Base-by-base conservation (phyloP, 2,888 invertebrate species). In the Eilema griseolum region DNA sequence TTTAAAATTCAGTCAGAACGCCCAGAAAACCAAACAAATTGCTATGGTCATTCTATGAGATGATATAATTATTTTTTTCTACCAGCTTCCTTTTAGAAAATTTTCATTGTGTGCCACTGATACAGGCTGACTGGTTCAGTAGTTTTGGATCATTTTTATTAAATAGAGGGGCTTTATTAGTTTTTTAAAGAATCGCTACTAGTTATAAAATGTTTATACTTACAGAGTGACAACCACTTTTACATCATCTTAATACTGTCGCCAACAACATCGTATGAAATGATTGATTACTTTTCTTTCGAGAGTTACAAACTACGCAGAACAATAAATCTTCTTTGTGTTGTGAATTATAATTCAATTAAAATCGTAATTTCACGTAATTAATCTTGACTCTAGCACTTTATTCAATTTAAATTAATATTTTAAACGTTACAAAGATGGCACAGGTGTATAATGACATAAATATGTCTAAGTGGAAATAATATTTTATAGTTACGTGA, bases 231-330 rank as follows among this genome's bases (percentile, higher is more conserved):
- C n/a, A 52, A 52, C 1, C 7, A 52, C n/a, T 52, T 52, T 52
- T 52, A n/a, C 52, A 52, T 52, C 20, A 20, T 52, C 46, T 46
- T 46, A 16, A 46, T 41, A 3, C 52, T n/a, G 10, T 46, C 20
- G 46, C 5, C 52, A 52, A 52, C 8, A n/a, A n/a, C n/a, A 52
- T 20, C 20, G 46, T 20, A 46, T 46, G 1, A 20, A 20, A 52
- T 52, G 52, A 52, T n/a, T 52, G 52, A 52, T 52, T 52, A 8
- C 52, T 52, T 52, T 52, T 52, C 52, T 52, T n/a, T 52, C 52
- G n/a, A 52, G n/a, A 1, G 10, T 52, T 52, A n/a, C 52, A 3
- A 52, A 52, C 52, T 52, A 10, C 7, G 20, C 46, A 41, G 46
- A 46, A 46, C 41, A 41, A 16, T 41, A 46, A 52, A 52, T 52